Base-by-base conservation (phyloP, 2,888 invertebrate genomes). In the Drosophila nr. perissopoda region DNA sequence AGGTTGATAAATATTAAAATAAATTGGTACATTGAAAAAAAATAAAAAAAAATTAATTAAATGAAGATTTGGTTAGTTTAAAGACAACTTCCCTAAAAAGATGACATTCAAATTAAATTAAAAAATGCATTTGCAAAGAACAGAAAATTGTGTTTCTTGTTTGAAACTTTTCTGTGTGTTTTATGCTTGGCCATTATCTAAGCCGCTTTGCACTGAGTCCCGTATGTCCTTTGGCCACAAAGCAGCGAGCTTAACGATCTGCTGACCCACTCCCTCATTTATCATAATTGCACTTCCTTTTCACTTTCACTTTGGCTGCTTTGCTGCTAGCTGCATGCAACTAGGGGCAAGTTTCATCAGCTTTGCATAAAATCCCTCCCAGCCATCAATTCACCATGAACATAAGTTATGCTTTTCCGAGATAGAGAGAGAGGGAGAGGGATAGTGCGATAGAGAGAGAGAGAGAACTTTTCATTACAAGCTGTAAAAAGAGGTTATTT, bases 221-320 rank as follows among this genome's bases (percentile, higher is more conserved):
- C 59, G 57, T 67, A 74, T 63, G 74, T 53, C 59, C 36, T 49
- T 60, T 54, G 31, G 27, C 18, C 56, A 64, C 67, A 73, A 62
- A 70, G 73, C 54, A 63, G 56, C 10, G 16, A 58, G 69, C 74
- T 67, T 74, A 70, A 70, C 71, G 53, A 65, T 65, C 56, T 74
- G 69, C 59, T 58, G 76, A 80, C 70, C 81, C 63, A 76, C 51
- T 70, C 42, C 42, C 70, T n/a, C 29, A 36, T 70, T 73, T 70
- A 74, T 83, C 65, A 78, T 75, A 75, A 78, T 70, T 74, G 70
- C 79, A 75, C 49, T 73, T 74, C 59, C 68, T 58, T 57, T 64
- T 25, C 53, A 71, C 82, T 83, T 88, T 83, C 82, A 62, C 88
- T 84, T 74, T 71, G 25, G 21, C 46, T 74, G 21, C 34, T 42